phyloP scores from a whole-genome alignment of 2,888 invertebrate genomes.

The Geotrupes spiniger region DNA sequence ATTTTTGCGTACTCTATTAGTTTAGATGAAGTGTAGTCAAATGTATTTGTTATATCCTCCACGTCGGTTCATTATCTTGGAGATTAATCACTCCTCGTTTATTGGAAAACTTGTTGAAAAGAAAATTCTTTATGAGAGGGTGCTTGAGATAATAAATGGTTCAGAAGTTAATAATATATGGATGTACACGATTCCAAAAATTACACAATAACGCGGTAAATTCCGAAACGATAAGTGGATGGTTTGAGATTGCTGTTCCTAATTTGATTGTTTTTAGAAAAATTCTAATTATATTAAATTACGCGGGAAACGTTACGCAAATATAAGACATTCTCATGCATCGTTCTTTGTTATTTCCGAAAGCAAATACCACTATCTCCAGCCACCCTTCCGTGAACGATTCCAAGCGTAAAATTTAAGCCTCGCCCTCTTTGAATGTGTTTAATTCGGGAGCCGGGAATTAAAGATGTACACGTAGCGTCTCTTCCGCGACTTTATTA shows the following conservation, averaged over 20 bases:
- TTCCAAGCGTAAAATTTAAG: slow-evolving; percentile 28
- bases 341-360: not conserved
- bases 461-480: slow-evolving; percentile 30
- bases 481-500: slow-evolving; percentile 29
- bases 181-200: not conserved
- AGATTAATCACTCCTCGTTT: slow-evolving; percentile 10
- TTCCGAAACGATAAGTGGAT: not conserved
- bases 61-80: too few species aligned
- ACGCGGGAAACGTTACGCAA: not conserved
- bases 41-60: too few species aligned
- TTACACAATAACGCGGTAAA: not conserved
- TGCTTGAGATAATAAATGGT: slow-evolving; percentile 12
- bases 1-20: too few species aligned
- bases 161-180: slow-evolving; percentile 1
- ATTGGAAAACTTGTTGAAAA: slow-evolving; percentile 10
- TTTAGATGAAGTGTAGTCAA: too few species aligned
- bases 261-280: not conserved
- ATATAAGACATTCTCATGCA: not conserved
- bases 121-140: slow-evolving; percentile 4
- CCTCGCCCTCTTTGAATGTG: slow-evolving; percentile 29
- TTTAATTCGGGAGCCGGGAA: slow-evolving; percentile 29
- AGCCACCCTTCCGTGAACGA: slow-evolving; percentile 11
- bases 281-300: not conserved
- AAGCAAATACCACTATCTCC: too few species aligned
- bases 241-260: not conserved